Evolutionary conservation across 1,140 invertebrate species (phyloP), one percentile per base, ranked within the genome.

Genomic region (Trichogramma pretiosum): DNA sequence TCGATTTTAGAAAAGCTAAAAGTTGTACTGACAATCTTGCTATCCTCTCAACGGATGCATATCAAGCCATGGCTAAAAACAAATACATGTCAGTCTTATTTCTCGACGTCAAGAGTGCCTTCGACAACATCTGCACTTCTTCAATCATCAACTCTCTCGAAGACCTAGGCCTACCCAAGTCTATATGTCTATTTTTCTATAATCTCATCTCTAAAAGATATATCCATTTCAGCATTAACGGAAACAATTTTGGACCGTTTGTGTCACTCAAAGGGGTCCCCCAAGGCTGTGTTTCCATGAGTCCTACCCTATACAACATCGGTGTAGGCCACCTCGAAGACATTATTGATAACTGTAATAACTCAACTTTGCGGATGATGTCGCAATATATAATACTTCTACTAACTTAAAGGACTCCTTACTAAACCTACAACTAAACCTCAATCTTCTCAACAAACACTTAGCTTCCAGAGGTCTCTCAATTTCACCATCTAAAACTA

Each of bases 231-330:
- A 28, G 11, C 24, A 5, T 28, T 7, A 28, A 28, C 24, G 13
- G 16, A 32, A 1, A 46, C 35, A 24, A 3, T 17, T 13, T 35
- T 24, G 22, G 24, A 18, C 2, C 19, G 18, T 35, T 24, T 21
- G 21, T 22, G 14, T 5, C 22, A 19, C 18, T 32, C 32, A 23
- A 32, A 17, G 11, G 43, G 17, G 22, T 24, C 22, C 17, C 14
- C 23, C 21, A 21, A 17, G 37, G 37, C n/a, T 24, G 14, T 53
- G 46, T 53, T 46, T 5, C 5, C 24, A 5, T 28, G 5, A 28
- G 24, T 11, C 24, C 24, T 11, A 28, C 24, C 24, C 24, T 28
- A 28, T 28, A 28, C 24, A 28, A 28, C 24, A 7, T 28, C 24
- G 5, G 11, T 11, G 11, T 7, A 28, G 11, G 11, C 5, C 5